These are phyloP conservation scores for Lasioglossum vierecki DNA, from an alignment of 2,888 invertebrate species.

Conservation along the genomic window DNA sequence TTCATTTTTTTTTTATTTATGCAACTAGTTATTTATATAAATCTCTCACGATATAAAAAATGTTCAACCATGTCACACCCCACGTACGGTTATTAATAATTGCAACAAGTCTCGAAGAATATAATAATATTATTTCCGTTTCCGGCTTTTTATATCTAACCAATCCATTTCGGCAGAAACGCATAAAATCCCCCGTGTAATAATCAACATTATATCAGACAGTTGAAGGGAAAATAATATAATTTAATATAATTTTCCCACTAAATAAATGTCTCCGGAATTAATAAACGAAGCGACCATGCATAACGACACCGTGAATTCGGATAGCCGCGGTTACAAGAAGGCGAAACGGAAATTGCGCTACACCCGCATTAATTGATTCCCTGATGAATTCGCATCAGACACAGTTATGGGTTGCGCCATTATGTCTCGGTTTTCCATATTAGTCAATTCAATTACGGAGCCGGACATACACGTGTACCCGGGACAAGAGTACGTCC, in stretches of 20 bases:
- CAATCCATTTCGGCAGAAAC: no score
- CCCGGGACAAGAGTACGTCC: conserved; percentile 11
- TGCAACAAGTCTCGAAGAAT: no score
- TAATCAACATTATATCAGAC: no score
- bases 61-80: no score
- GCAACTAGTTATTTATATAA: no score
- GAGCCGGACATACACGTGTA: conserved; percentile 6
- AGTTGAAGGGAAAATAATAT: no score
- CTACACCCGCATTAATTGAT: neutral
- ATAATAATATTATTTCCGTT: no score
- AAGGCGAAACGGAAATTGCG: neutral
- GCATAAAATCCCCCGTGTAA: no score
- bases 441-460: conserved; percentile 50
- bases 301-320: neutral
- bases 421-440: conserved; percentile 38
- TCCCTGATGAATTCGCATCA: neutral
- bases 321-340: neutral
- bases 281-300: neutral
- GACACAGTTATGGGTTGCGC: conserved; percentile 1
- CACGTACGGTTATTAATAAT: no score
- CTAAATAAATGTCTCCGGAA: neutral
- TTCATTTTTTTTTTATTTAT: no score
- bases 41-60: no score
- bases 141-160: no score
- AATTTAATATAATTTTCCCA: neutral